Percentiles rank a stretch among this genome's conserved stretches.
These are phyloP conservation scores for Gorsachius magnificus DNA, from an alignment of 2,797 vertebrate genomes.

Conservation along the genomic window DNA sequence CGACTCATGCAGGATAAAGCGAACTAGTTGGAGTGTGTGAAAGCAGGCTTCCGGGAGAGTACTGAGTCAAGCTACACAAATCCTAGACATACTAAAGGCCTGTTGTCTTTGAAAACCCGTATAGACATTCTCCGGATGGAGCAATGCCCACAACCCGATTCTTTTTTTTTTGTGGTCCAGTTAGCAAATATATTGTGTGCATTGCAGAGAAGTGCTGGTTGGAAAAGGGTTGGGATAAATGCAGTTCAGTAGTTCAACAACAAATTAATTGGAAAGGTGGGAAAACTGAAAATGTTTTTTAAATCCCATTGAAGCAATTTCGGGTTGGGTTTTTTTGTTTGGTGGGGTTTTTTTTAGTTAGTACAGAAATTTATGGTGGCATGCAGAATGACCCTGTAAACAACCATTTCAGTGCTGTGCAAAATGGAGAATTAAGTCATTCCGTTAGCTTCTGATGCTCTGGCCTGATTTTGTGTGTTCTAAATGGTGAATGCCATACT, in stretches of 20 bases:
- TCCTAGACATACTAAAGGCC: neutral
- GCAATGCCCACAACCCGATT: neutral
- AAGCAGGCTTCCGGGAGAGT: slow-evolving; percentile 19
- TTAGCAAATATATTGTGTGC: neutral
- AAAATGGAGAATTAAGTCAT: slow-evolving; percentile 58
- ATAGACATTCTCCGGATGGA: neutral
- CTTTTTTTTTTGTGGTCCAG: neutral
- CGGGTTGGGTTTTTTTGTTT: no score
- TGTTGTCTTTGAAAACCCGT: slow-evolving; percentile 14
- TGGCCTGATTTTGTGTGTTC: slow-evolving; percentile 35
- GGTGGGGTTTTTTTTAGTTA: neutral
- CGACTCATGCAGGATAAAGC: slow-evolving; percentile 30
- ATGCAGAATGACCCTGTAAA: neutral
- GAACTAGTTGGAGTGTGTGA: slow-evolving; percentile 14
- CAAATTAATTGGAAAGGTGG: neutral
- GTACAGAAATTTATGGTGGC: slow-evolving; percentile 26
- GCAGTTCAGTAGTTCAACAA: neutral
- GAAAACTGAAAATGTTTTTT: slow-evolving; percentile 11
- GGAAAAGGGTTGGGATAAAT: neutral
- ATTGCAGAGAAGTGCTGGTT: neutral
- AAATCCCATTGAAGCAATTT: slow-evolving; percentile 14
- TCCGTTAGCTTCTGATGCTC: slow-evolving; percentile 10
- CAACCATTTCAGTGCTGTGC: slow-evolving; percentile 11
- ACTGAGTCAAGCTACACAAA: slow-evolving; percentile 23
- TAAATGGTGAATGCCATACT: slow-evolving; percentile 19